A percentile compares a stretch with the other conserved stretches of the same genome.
These are phyloP conservation scores for Chrysogorgia sp. DNA, from an alignment of 92 coral and sea anemone species.

Conservation along the genomic window DNA sequence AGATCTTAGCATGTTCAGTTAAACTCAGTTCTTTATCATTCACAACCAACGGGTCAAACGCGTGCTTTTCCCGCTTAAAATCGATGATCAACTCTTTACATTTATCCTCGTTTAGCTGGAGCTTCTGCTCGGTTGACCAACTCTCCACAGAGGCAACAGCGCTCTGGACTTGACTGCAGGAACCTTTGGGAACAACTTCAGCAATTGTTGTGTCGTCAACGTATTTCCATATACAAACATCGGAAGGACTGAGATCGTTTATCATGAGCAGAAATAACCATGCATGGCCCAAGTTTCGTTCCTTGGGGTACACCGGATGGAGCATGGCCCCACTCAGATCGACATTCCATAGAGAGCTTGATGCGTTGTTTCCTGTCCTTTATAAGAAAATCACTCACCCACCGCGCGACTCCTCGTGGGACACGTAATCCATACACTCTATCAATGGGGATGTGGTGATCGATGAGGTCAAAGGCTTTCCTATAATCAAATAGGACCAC, in stretches of 20 bases:
- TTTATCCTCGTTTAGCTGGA: not conserved
- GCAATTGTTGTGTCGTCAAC: constrained; percentile 12
- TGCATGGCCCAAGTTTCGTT: constrained; percentile 13
- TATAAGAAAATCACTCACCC: not conserved
- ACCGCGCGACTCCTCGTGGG: not conserved
- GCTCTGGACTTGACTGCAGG: not conserved
- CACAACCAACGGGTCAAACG: not conserved
- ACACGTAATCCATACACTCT: not conserved
- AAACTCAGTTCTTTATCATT: not conserved
- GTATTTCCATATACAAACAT: not conserved
- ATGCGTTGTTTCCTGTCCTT: not conserved
- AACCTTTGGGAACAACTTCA: constrained; percentile 1
- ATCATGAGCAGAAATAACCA: constrained; percentile 19
- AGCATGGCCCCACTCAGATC: constrained; percentile 1
- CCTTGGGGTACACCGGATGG: constrained; percentile 9
- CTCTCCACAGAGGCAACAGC: not conserved
- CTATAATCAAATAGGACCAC: not conserved
- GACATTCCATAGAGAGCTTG: not conserved
- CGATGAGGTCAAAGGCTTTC: not conserved
- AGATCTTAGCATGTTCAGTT: not conserved
- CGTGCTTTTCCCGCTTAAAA: not conserved
- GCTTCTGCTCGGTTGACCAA: constrained; percentile 1
- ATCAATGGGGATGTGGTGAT: not conserved
- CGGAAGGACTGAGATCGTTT: constrained; percentile 3
- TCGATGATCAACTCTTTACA: constrained; percentile 1